A percentile compares a stretch with the other conserved stretches of the same genome.
These are phyloP conservation scores for Rhagoletis pomonella DNA, from an alignment of 1,140 invertebrate genomes.

Conservation along the genomic window DNA sequence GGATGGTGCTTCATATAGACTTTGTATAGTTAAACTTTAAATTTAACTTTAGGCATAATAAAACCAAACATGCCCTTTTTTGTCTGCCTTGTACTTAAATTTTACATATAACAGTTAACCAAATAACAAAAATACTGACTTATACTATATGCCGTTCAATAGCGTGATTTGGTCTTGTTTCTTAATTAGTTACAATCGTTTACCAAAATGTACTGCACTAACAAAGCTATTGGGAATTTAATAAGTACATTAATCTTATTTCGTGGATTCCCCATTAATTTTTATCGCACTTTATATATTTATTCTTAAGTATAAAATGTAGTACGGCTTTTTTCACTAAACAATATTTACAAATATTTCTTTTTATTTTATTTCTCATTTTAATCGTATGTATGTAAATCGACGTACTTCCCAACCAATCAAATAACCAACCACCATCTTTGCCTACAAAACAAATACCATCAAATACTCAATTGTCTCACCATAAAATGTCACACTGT, in stretches of 20 bases:
- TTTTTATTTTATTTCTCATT: slow-evolving; percentile 14
- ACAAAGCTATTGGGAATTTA: background rate
- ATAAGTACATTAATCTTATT: background rate
- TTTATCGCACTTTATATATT: background rate
- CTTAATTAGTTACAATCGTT: too few species aligned
- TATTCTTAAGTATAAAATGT: background rate
- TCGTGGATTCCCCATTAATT: too few species aligned
- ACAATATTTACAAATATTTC: background rate
- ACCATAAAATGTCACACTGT: background rate
- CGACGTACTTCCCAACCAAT: slow-evolving; percentile 16
- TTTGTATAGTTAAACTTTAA: too few species aligned
- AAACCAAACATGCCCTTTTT: too few species aligned
- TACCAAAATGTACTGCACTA: background rate
- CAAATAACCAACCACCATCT: background rate
- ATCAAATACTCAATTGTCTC: background rate
- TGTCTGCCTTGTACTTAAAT: too few species aligned
- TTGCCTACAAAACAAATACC: slow-evolving; percentile 24
- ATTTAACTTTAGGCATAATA: too few species aligned
- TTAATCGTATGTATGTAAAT: slow-evolving; percentile 17
- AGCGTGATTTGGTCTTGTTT: too few species aligned
- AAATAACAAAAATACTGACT: too few species aligned
- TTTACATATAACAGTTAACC: too few species aligned
- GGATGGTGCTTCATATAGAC: too few species aligned
- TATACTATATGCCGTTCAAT: too few species aligned
- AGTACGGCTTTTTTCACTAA: slow-evolving; percentile 18